A percentile compares a stretch with the other conserved stretches of the same genome.
These are phyloP conservation scores for Drosophila leonis DNA, from an alignment of 2,888 invertebrate species.

Conservation along the genomic window DNA sequence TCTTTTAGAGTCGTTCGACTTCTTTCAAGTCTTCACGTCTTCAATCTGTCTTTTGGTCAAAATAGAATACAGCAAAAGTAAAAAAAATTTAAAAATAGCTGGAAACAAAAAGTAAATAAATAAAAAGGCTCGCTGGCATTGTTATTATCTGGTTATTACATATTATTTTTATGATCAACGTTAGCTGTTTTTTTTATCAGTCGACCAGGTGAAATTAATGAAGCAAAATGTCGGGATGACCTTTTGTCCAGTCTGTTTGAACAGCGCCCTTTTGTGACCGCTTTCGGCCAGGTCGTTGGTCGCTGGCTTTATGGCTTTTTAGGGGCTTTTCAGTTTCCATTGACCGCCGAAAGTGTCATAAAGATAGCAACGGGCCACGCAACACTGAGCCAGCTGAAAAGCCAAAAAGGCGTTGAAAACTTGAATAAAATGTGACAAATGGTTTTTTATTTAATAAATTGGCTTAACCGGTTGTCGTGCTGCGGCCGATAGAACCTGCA, in stretches of 20 bases:
- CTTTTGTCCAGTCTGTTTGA: constrained; percentile 46
- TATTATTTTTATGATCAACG: constrained; percentile 62
- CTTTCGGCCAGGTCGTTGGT: constrained; percentile 26
- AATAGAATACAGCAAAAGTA: neutral
- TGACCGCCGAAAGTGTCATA: constrained; percentile 63
- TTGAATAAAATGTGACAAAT: constrained; percentile 81
- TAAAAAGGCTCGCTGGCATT: constrained; percentile 41
- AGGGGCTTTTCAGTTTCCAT: constrained; percentile 58
- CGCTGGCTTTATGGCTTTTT: constrained; percentile 61
- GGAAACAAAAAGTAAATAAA: neutral
- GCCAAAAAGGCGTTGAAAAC: constrained; percentile 59
- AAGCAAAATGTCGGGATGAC: constrained; percentile 68
- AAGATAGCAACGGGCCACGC: constrained; percentile 66
- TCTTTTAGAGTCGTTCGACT: constrained; percentile 23
- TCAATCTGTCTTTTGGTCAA: constrained; percentile 26
- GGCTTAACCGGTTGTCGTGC: constrained; percentile 75
- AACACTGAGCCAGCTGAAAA: neutral
- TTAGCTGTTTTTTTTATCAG: constrained; percentile 64
- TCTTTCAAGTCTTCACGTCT: constrained; percentile 23
- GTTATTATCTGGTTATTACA: constrained; percentile 68
- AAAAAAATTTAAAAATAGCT: neutral
- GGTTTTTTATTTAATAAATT: constrained; percentile 80
- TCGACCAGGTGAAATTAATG: constrained; percentile 78
- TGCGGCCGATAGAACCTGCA: constrained; percentile 26
- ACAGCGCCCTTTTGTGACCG: constrained; percentile 19